Conservation (phyloP, 2,797 vertebrate genomes). For the Capromys pilorides region DNA sequence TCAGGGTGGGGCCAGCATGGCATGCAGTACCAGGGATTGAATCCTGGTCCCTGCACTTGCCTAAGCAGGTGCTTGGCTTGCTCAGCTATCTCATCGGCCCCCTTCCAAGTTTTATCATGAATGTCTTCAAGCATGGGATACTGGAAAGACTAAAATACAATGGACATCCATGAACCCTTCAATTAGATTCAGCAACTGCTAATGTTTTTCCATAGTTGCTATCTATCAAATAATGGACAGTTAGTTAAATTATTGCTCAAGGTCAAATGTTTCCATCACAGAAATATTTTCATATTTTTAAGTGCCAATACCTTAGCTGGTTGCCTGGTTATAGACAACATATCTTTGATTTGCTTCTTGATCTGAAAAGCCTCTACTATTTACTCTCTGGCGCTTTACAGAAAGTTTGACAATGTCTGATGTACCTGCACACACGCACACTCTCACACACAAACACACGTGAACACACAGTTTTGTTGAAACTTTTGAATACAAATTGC, state of each 20-base stretch:
- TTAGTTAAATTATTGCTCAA: background rate
- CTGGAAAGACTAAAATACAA: background rate
- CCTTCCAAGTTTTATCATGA: background rate
- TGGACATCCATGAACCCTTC: background rate
- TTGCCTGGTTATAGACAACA: background rate
- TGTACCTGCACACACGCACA: background rate
- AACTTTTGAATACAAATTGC: background rate
- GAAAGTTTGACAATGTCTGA: background rate
- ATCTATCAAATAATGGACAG: background rate
- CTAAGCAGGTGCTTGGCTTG: no score
- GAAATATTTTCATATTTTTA: constrained; percentile 27
- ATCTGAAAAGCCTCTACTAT: background rate
- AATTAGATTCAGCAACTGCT: background rate
- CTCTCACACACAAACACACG: background rate
- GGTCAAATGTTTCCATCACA: background rate
- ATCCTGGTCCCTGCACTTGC: no score
- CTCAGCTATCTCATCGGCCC: no score
- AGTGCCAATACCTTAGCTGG: background rate
- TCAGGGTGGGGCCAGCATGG: no score
- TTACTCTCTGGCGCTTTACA: background rate
- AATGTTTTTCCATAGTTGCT: background rate
- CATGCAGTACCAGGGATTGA: no score
- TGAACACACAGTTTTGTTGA: background rate
- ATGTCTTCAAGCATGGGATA: background rate
- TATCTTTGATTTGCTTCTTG: constrained; percentile 46